Conservation (phyloP, 2,888 invertebrate species). For the Aphelenchoides bicaudatus region DNA sequence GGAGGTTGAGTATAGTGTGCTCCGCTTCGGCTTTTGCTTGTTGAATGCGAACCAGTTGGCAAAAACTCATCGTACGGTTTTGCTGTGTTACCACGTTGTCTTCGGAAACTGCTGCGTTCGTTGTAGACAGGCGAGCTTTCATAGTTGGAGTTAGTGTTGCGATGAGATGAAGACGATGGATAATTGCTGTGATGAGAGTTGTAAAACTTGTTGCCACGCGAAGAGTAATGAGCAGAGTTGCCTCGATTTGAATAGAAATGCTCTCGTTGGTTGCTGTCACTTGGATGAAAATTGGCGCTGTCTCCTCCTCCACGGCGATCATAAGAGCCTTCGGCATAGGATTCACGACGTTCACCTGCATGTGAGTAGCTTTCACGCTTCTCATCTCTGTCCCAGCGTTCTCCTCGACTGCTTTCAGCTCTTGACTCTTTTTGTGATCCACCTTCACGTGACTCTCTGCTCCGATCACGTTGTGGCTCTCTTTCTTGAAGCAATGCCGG, state of each 20-base stretch:
- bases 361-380: conserved; percentile 6
- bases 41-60: too few species aligned
- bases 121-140: neutral
- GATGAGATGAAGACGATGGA: neutral
- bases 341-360: conserved; percentile 5
- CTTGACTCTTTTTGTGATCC: too few species aligned
- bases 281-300: neutral
- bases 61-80: too few species aligned
- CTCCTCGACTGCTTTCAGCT: too few species aligned
- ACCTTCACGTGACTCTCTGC: neutral
- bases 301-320: neutral
- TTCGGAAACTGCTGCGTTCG: neutral
- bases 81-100: too few species aligned
- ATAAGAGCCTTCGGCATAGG: too few species aligned
- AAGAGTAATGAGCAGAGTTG: neutral
- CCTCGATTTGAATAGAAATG: neutral
- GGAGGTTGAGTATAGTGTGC: too few species aligned
- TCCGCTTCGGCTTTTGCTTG: too few species aligned
- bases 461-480: neutral
- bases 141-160: neutral
- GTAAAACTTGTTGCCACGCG: neutral
- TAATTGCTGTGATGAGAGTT: neutral
- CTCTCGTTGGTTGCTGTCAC: neutral
- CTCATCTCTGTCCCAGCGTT: conserved; percentile 7
- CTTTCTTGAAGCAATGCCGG: neutral